Percentiles rank a stretch among this genome's conserved stretches.
Evolutionary conservation across 2,797 vertebrate species (phyloP).

Genomic region (Hyperoplus lanceolatus): DNA sequence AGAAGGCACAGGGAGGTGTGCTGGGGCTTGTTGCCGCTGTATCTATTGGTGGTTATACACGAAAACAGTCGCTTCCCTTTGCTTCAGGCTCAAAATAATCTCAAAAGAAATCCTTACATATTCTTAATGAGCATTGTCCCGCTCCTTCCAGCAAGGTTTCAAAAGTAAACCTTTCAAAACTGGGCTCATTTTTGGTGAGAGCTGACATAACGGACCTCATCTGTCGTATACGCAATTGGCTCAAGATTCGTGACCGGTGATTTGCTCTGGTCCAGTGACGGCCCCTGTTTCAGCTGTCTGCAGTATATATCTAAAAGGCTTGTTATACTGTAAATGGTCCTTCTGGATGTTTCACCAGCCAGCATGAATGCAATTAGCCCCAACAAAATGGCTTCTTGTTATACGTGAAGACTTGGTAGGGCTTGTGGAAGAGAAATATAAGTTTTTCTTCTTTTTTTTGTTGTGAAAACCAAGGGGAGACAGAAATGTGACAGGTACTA

Average conservation of each 20-base stretch:
- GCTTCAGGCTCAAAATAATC: constrained; percentile 25
- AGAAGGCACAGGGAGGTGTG: constrained; percentile 38
- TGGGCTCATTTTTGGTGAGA: constrained; percentile 18
- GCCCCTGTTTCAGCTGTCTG: constrained; percentile 38
- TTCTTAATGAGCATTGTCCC: constrained; percentile 24
- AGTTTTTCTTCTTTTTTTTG: background rate
- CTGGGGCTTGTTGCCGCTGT: constrained; percentile 1
- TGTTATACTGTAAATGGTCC: constrained; percentile 25
- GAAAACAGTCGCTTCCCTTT: constrained; percentile 11
- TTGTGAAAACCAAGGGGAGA: constrained; percentile 41
- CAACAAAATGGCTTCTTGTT: constrained; percentile 52
- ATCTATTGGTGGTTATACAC: constrained; percentile 8
- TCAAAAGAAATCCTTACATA: constrained; percentile 35
- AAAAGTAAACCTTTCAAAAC: constrained; percentile 51
- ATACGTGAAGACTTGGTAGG: constrained; percentile 46
- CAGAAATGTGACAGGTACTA: constrained; percentile 60
- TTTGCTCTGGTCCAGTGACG: constrained; percentile 23
- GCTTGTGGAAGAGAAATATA: constrained; percentile 11
- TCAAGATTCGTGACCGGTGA: constrained; percentile 27
- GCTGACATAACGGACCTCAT: constrained; percentile 36
- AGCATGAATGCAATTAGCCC: constrained; percentile 53
- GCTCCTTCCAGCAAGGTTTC: constrained; percentile 6
- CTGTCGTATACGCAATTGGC: constrained; percentile 19
- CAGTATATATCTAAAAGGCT: constrained; percentile 42
- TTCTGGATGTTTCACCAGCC: constrained; percentile 33